phyloP scores from a whole-genome alignment of 2,888 invertebrate species.

The Drosophila birchii region DNA sequence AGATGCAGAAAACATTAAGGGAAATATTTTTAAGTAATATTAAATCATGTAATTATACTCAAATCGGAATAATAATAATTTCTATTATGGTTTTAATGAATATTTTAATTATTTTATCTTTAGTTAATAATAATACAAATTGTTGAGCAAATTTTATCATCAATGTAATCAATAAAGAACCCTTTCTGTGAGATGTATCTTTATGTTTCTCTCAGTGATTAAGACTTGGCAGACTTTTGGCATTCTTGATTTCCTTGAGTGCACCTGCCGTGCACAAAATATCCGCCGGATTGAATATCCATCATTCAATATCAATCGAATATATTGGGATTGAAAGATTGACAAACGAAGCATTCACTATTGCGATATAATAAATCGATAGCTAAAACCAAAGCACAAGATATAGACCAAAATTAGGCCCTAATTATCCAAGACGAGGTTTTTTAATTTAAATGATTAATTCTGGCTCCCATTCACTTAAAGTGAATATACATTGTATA shows the following conservation, averaged over 20 bases:
- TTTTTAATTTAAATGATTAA: neutral
- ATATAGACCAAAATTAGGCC: neutral
- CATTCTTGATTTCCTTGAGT: slow-evolving; percentile 25
- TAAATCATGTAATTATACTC: neutral
- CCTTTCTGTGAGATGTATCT: too few relatives aligned
- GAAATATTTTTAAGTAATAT: too few relatives aligned
- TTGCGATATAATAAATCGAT: neutral
- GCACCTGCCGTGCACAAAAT: slow-evolving; percentile 10
- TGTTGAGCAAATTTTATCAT: too few relatives aligned
- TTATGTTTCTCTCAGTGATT: neutral
- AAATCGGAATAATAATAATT: too few relatives aligned
- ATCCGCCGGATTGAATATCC: slow-evolving; percentile 15
- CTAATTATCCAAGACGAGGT: too few relatives aligned
- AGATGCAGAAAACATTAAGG: too few relatives aligned
- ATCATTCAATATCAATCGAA: slow-evolving; percentile 4
- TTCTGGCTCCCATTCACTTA: neutral
- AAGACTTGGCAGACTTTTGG: neutral
- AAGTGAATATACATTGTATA: neutral
- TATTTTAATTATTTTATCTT: too few relatives aligned
- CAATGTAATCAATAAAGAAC: too few relatives aligned
- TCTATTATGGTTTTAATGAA: too few relatives aligned
- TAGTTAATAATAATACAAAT: too few relatives aligned
- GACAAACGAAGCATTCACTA: slow-evolving; percentile 2
- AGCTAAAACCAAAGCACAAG: neutral
- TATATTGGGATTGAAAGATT: slow-evolving; percentile 7